Percentiles rank a stretch among this genome's conserved stretches.
phyloP scores from a whole-genome alignment of 2,113 vertebrate species.

The Corynorhinus townsendii region DNA sequence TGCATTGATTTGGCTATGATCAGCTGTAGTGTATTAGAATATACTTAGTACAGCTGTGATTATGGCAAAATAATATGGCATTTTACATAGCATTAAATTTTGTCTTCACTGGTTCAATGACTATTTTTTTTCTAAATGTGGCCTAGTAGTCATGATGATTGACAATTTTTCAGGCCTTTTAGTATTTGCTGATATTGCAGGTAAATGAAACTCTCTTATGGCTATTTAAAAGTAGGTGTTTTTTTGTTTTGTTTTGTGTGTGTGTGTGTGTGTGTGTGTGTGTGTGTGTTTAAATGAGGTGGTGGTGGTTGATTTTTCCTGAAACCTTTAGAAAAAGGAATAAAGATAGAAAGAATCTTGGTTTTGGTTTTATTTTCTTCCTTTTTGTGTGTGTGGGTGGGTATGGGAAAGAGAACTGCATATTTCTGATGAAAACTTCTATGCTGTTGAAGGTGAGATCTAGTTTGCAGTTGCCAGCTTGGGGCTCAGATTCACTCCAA shows the following conservation, averaged over 20 bases:
- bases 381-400: not conserved
- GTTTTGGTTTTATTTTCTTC: not conserved
- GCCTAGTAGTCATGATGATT: not conserved
- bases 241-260: too few species aligned
- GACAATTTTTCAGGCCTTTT: not conserved
- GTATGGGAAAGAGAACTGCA: constrained; percentile 39
- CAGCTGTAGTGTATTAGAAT: constrained; percentile 22
- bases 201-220: not conserved
- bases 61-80: constrained; percentile 9
- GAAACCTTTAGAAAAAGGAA: not conserved
- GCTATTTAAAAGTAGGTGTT: not conserved
- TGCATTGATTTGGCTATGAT: not conserved
- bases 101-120: not conserved
- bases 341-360: constrained; percentile 31
- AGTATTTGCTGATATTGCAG: not conserved
- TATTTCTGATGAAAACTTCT: constrained; percentile 67
- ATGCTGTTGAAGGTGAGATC: constrained; percentile 70
- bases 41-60: constrained; percentile 1
- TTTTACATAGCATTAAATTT: constrained; percentile 6
- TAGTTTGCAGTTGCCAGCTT: constrained; percentile 69
- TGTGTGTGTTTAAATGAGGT: too few species aligned
- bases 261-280: too few species aligned
- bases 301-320: not conserved
- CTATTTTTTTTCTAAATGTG: not conserved
- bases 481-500: constrained; percentile 79